A percentile compares a stretch with the other conserved stretches of the same genome.
Evolutionary conservation across 2,888 invertebrate species (phyloP).

Genomic region (Urechis unicinctus): DNA sequence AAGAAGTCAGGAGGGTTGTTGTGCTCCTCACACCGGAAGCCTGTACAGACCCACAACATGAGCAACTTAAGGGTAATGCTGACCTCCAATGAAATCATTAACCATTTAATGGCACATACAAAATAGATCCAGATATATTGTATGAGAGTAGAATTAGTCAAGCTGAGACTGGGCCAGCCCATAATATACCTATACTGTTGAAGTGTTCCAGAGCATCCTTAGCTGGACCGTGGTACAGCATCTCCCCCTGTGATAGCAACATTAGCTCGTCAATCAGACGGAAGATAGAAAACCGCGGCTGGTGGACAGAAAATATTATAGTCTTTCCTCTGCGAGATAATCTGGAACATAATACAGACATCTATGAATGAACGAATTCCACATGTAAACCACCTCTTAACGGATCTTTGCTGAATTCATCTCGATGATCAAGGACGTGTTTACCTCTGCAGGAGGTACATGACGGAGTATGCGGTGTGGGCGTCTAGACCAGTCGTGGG

Average conservation of each 20-base stretch:
- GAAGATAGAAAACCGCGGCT: constrained; percentile 49
- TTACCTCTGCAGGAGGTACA: constrained; percentile 42
- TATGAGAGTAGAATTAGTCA: too few species aligned
- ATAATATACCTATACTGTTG: constrained; percentile 36
- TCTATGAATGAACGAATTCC: not conserved
- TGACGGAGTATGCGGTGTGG: constrained; percentile 48
- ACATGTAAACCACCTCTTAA: not conserved
- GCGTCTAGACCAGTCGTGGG: constrained; percentile 51
- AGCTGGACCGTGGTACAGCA: constrained; percentile 42
- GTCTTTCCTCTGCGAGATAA: constrained; percentile 40
- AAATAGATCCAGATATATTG: too few species aligned
- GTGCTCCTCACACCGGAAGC: constrained; percentile 43
- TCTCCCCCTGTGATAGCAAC: constrained; percentile 39
- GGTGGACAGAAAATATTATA: constrained; percentile 50
- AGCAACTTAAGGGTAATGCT: too few species aligned
- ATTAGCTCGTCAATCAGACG: constrained; percentile 45
- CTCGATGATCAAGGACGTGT: not conserved
- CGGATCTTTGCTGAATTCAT: not conserved
- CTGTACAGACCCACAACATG: constrained; percentile 14
- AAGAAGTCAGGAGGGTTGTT: constrained; percentile 50
- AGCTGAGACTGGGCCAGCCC: too few species aligned
- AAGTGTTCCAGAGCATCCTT: constrained; percentile 37
- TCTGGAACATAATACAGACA: constrained; percentile 21
- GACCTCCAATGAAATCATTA: too few species aligned
- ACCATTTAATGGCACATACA: too few species aligned